Conservation (phyloP, 2,797 vertebrate genomes). For the Peromyscus aztecus region DNA sequence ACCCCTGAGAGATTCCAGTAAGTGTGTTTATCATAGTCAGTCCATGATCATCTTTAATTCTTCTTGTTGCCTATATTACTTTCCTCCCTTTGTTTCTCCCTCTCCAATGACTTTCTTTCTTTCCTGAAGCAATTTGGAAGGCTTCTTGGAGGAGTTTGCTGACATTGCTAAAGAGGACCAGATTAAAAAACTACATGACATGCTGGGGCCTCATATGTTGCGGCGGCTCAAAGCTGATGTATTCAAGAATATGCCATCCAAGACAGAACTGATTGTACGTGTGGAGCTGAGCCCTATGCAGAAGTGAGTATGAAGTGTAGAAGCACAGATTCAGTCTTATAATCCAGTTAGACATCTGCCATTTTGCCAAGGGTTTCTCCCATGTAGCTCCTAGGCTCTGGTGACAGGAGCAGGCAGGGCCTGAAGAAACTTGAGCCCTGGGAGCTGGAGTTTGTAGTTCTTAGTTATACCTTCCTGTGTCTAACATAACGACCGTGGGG, state of each 20-base stretch:
- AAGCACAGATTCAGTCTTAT: neutral
- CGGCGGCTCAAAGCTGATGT: conserved; percentile 98
- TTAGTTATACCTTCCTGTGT: neutral
- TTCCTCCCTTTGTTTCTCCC: neutral
- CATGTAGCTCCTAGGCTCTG: neutral
- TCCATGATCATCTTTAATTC: neutral
- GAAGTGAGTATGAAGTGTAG: conserved; percentile 91
- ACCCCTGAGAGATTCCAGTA: conserved; percentile 98
- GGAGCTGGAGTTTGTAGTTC: neutral
- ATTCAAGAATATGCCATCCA: conserved; percentile 99
- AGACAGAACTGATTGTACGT: conserved; percentile 97
- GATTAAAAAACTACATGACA: conserved; percentile 99
- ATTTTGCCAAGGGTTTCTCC: neutral
- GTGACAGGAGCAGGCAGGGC: neutral
- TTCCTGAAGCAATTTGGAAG: conserved; percentile 94
- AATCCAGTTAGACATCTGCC: neutral
- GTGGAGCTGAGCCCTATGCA: conserved; percentile 99
- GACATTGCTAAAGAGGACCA: conserved; percentile 99
- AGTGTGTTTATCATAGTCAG: conserved; percentile 81
- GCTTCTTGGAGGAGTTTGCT: conserved; percentile 98
- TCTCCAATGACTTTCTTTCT: conserved; percentile 63
- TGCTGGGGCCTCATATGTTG: conserved; percentile 99
- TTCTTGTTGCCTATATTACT: neutral
- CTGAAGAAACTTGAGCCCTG: neutral
- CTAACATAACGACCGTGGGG: neutral